Conservation (phyloP, 2,888 invertebrate species). For the Leucophora obtusa region DNA sequence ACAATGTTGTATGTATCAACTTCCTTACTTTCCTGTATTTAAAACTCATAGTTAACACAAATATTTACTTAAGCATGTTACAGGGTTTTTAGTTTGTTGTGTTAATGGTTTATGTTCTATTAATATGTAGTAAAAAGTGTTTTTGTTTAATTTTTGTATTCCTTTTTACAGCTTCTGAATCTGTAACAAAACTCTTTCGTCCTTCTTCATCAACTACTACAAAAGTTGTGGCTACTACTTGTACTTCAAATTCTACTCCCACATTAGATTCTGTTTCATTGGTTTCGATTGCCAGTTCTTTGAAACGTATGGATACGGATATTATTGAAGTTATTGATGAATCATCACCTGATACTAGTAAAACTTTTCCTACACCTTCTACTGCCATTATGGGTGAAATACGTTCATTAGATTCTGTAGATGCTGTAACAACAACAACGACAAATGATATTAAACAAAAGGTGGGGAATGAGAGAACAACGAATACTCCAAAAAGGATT, state of each 20-base stretch:
- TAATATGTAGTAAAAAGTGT: neutral
- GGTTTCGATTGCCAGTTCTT: conserved; percentile 75
- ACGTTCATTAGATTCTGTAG: conserved; percentile 58
- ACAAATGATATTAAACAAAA: conserved; percentile 32
- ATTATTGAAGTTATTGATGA: conserved; percentile 57
- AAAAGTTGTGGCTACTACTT: conserved; percentile 70
- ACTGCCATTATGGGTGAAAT: conserved; percentile 62
- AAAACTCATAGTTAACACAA: conserved; percentile 12
- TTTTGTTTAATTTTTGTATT: neutral
- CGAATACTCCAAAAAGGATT: conserved; percentile 50
- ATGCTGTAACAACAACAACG: conserved; percentile 41
- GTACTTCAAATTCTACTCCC: conserved; percentile 67
- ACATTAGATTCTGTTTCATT: conserved; percentile 74
- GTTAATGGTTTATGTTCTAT: conserved; percentile 61
- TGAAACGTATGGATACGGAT: conserved; percentile 68
- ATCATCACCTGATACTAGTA: conserved; percentile 60
- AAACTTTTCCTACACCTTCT: conserved; percentile 61
- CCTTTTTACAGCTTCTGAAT: conserved; percentile 71
- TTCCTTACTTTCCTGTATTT: conserved; percentile 41
- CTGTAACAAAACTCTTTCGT: conserved; percentile 78
- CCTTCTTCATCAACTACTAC: conserved; percentile 70
- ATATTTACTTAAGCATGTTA: conserved; percentile 57
- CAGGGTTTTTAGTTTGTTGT: conserved; percentile 56
- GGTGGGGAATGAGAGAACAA: neutral
- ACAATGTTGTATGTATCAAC: conserved; percentile 38